Evolutionary conservation across 2,888 invertebrate genomes (phyloP).

Genomic region (Temnothorax unifasciatus): DNA sequence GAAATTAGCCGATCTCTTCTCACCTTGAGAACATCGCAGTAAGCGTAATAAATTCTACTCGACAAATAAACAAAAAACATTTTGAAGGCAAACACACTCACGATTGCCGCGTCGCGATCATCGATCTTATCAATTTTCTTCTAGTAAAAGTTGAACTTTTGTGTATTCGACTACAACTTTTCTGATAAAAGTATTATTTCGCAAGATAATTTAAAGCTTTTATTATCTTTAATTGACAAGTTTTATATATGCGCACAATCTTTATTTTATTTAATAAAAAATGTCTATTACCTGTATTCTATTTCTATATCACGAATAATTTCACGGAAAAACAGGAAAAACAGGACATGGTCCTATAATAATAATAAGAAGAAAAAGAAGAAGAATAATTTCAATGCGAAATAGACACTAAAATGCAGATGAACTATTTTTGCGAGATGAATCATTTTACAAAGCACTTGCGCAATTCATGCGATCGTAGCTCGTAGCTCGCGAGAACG

Average conservation of each 20-base stretch:
- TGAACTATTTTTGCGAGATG: background rate
- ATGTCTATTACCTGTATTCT: background rate
- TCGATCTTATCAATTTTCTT: constrained; percentile 55
- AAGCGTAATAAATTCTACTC: constrained; percentile 66
- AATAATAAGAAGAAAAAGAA: no score
- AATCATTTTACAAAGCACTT: background rate
- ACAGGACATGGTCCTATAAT: no score
- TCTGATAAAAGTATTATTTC: background rate
- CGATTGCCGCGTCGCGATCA: constrained; percentile 34
- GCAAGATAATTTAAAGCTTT: background rate
- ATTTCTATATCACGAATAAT: no score
- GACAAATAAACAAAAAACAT: constrained; percentile 49
- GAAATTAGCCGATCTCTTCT: constrained; percentile 64
- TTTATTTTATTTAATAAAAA: background rate
- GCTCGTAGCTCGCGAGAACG: background rate
- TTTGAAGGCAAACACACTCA: constrained; percentile 50
- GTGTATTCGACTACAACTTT: background rate
- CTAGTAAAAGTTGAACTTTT: background rate
- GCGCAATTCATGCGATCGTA: background rate
- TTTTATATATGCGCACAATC: background rate
- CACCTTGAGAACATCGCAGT: constrained; percentile 63
- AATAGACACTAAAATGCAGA: background rate
- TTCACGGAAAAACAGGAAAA: no score
- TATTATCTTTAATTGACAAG: background rate
- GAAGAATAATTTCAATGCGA: background rate